Percentiles rank a stretch among this genome's conserved stretches.
phyloP scores from a whole-genome alignment of 1,140 invertebrate genomes.

The Asbolus verrucosus region DNA sequence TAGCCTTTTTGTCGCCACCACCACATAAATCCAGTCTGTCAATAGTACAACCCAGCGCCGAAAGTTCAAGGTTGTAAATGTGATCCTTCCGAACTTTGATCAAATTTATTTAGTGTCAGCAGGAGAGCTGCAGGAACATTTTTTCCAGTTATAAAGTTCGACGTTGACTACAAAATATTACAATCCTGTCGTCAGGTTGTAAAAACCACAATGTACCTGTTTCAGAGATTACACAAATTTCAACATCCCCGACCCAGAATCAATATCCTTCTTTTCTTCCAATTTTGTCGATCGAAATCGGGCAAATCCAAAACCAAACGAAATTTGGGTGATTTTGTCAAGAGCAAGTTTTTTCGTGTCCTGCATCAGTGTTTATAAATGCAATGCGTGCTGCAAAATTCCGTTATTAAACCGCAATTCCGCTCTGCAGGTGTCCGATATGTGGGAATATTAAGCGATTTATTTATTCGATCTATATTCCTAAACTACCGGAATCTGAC shows the following conservation, averaged over 20 bases:
- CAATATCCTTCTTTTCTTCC: conserved; percentile 3
- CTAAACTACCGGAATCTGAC: not conserved
- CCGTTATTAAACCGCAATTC: no score
- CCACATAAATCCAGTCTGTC: no score
- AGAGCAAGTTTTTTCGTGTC: no score
- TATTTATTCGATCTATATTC: conserved; percentile 11
- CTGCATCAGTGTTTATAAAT: no score
- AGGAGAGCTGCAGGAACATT: not conserved
- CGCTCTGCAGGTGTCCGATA: no score
- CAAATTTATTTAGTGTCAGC: not conserved
- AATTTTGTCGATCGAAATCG: no score
- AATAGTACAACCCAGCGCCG: no score
- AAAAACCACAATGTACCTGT: not conserved
- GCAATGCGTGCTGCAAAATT: no score
- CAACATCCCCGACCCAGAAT: not conserved
- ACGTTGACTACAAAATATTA: conserved; percentile 3
- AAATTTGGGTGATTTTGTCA: no score
- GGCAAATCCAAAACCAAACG: no score
- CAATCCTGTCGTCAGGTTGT: not conserved
- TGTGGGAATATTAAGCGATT: conserved; percentile 4
- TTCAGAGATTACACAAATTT: not conserved
- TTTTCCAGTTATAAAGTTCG: not conserved
- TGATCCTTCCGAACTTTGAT: not conserved
- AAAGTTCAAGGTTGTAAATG: not conserved
- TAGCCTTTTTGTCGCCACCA: no score